Percentiles rank a stretch among this genome's conserved stretches.
Conservation (phyloP, 2,888 invertebrate species). For the Strigamia maritima region DNA sequence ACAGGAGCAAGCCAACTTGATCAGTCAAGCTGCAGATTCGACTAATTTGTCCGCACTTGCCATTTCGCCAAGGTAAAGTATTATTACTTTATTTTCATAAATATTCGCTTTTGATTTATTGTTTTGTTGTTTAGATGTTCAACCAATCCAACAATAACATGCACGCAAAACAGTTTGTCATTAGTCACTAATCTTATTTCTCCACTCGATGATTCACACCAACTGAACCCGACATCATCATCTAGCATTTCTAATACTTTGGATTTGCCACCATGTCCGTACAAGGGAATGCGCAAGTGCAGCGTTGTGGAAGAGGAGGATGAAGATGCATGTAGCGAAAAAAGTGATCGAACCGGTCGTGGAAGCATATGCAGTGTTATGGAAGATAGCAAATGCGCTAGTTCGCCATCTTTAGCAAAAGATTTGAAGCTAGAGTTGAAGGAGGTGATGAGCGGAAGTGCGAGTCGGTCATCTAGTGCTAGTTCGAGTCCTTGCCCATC, state of each 20-base stretch:
- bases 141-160: conserved; percentile 35
- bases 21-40: conserved; percentile 51
- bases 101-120: conserved; percentile 10
- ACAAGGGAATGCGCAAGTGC: conserved; percentile 67
- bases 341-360: conserved; percentile 23
- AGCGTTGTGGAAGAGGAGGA: conserved; percentile 92
- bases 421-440: conserved; percentile 37
- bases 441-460: conserved; percentile 44
- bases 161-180: conserved; percentile 28
- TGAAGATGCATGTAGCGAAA: conserved; percentile 62
- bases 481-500: conserved; percentile 46
- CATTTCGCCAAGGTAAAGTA: conserved; percentile 52
- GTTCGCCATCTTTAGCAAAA: conserved; percentile 16
- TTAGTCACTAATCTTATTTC: conserved; percentile 40
- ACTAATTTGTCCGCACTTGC: conserved; percentile 52
- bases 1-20: conserved; percentile 57
- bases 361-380: not conserved
- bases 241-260: not conserved
- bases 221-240: conserved; percentile 37
- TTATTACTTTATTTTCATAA: not conserved
- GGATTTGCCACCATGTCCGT: conserved; percentile 18
- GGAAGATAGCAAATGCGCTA: conserved; percentile 12
- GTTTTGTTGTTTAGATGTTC: conserved; percentile 37
- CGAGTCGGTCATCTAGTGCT: conserved; percentile 46
- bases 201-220: conserved; percentile 38